phyloP scores from a whole-genome alignment of 2,888 invertebrate genomes.

The Megalurothrips usitatus region DNA sequence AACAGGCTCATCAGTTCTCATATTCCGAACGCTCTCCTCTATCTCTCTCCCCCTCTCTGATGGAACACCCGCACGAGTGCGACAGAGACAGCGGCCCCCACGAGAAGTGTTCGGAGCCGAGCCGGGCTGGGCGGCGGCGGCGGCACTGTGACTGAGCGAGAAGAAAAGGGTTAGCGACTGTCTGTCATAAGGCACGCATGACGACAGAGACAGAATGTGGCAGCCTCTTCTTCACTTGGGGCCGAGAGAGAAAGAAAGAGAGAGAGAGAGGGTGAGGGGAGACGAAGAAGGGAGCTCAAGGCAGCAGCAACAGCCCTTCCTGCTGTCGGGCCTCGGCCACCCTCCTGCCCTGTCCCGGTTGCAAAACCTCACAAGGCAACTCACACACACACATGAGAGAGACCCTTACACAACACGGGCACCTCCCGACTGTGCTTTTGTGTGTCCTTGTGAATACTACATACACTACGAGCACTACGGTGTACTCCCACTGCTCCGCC shows the following conservation, averaged over 20 bases:
- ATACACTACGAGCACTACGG: not conserved
- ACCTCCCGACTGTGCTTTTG: not conserved
- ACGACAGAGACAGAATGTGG: not conserved
- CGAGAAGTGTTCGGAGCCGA: too few species aligned
- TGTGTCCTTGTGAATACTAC: not conserved
- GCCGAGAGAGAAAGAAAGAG: too few species aligned
- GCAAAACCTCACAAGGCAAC: not conserved
- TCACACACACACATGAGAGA: not conserved
- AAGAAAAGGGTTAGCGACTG: not conserved
- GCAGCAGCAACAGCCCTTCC: too few species aligned
- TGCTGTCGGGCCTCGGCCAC: not conserved
- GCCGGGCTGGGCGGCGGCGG: too few species aligned
- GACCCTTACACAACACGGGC: not conserved
- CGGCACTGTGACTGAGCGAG: not conserved
- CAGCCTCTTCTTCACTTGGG: too few species aligned
- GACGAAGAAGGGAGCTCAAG: too few species aligned
- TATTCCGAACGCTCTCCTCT: not conserved
- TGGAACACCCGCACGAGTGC: not conserved
- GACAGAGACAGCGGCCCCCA: not conserved
- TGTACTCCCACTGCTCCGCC: not conserved
- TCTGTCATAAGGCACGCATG: not conserved
- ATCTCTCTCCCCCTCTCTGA: not conserved
- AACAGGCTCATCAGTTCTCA: too few species aligned
- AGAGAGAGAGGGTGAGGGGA: too few species aligned
- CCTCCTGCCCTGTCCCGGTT: not conserved